Percentiles rank a stretch among this genome's conserved stretches.
These are phyloP conservation scores for Dorcus parallelipipedus DNA, from an alignment of 2,888 invertebrate species.

Conservation along the genomic window DNA sequence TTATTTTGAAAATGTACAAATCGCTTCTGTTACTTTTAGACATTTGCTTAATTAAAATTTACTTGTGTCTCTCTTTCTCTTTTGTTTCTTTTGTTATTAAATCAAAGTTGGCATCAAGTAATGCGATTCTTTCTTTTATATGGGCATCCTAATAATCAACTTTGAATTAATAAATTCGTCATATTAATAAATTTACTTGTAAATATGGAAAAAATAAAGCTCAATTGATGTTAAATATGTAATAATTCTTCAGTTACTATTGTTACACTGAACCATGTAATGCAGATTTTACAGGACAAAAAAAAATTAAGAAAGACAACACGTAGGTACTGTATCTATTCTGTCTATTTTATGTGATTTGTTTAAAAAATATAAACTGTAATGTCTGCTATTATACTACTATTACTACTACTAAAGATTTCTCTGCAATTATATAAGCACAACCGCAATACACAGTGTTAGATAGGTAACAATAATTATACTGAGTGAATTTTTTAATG, in stretches of 20 bases:
- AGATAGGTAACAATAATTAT: conserved; percentile 3
- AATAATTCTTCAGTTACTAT: not conserved
- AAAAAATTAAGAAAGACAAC: not conserved
- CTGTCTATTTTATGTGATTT: not conserved
- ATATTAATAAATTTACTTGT: conserved; percentile 1
- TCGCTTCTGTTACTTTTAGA: conserved; percentile 11
- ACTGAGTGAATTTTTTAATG: conserved; percentile 4
- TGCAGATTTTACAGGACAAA: not conserved
- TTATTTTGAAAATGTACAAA: conserved; percentile 11
- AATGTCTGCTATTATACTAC: not conserved
- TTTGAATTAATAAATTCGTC: not conserved
- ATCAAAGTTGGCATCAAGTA: conserved; percentile 1
- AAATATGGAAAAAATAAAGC: conserved; percentile 8
- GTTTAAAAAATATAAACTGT: not conserved
- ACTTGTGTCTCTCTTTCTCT: not conserved
- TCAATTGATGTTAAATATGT: conserved; percentile 12
- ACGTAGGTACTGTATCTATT: not conserved
- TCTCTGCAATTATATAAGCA: conserved; percentile 4
- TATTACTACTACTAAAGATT: conserved; percentile 1
- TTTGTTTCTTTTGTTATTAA: not conserved
- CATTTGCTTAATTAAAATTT: conserved; percentile 5
- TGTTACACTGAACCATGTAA: not conserved
- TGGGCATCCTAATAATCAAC: not conserved
- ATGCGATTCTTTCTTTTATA: not conserved
- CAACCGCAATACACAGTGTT: conserved; percentile 12